Conservation (phyloP, 2,113 vertebrate genomes). For the Bolborhynchus lineola region DNA sequence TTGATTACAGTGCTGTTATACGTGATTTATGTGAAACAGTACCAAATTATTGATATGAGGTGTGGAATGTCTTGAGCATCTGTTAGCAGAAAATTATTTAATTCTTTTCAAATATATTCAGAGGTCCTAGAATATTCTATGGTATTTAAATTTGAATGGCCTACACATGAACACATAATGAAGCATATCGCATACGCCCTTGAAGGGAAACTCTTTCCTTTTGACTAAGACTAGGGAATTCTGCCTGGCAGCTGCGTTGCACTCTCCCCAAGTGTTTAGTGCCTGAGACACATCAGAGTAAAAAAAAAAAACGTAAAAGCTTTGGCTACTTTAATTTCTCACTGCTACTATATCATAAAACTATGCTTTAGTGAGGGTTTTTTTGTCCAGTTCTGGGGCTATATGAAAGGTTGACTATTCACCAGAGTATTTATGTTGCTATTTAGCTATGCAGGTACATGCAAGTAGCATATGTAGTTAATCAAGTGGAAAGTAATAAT, state of each 20-base stretch:
- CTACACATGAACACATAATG: not conserved
- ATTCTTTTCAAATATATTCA: not conserved
- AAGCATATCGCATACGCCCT: not conserved
- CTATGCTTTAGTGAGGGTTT: accelerated
- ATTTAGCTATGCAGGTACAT: not conserved
- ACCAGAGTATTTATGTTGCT: not conserved
- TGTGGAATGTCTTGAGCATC: not conserved
- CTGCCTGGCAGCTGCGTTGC: not conserved
- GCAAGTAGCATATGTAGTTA: not conserved
- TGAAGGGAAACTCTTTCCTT: not conserved
- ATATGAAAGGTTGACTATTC: not conserved
- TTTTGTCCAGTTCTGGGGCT: not conserved
- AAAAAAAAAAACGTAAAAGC: not conserved
- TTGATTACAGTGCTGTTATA: not conserved
- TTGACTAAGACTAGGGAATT: not conserved
- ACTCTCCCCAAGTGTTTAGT: not conserved
- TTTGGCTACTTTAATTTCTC: not conserved
- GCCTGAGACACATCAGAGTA: accelerated
- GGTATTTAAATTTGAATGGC: not conserved
- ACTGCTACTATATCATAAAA: not conserved
- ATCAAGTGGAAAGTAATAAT: not conserved
- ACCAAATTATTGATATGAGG: not conserved
- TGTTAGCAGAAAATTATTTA: not conserved
- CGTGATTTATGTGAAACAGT: not conserved
- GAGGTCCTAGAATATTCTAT: not conserved